Conservation (phyloP, 2,797 vertebrate species). For the Xenops minutus region DNA sequence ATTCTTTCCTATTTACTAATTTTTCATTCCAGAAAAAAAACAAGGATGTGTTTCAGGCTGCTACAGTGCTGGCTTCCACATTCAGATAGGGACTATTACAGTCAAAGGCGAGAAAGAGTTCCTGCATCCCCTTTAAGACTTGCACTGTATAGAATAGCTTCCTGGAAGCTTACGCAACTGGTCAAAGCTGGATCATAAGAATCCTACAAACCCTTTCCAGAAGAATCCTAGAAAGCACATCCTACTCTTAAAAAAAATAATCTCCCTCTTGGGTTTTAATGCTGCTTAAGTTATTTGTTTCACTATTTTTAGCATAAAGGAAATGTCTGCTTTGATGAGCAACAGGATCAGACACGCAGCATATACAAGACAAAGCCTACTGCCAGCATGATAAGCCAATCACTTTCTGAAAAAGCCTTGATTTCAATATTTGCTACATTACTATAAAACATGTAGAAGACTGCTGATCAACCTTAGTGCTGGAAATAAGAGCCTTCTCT, state of each 20-base stretch:
- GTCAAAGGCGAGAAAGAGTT: background rate
- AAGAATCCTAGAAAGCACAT: conserved; percentile 60
- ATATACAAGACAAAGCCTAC: background rate
- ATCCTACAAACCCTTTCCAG: background rate
- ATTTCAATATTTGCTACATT: background rate
- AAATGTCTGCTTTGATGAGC: conserved; percentile 25
- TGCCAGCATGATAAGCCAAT: background rate
- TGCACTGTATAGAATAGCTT: background rate
- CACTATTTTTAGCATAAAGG: conserved; percentile 55
- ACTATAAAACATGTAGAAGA: background rate
- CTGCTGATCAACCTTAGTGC: background rate
- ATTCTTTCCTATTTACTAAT: background rate
- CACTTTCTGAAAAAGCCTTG: background rate
- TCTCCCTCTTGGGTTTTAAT: conserved; percentile 35
- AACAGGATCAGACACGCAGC: background rate
- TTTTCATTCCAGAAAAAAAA: background rate
- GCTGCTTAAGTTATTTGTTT: conserved; percentile 50
- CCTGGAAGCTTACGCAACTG: conserved; percentile 37
- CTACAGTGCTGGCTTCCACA: background rate
- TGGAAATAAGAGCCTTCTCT: background rate
- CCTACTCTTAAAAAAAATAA: conserved; percentile 1
- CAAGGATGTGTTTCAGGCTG: background rate
- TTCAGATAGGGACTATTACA: background rate
- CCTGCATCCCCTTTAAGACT: background rate
- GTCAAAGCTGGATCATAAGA: conserved; percentile 36